Percentiles rank a stretch among this genome's conserved stretches.
phyloP scores from a whole-genome alignment of 2,888 invertebrate genomes.

The Cantharis lateralis region DNA sequence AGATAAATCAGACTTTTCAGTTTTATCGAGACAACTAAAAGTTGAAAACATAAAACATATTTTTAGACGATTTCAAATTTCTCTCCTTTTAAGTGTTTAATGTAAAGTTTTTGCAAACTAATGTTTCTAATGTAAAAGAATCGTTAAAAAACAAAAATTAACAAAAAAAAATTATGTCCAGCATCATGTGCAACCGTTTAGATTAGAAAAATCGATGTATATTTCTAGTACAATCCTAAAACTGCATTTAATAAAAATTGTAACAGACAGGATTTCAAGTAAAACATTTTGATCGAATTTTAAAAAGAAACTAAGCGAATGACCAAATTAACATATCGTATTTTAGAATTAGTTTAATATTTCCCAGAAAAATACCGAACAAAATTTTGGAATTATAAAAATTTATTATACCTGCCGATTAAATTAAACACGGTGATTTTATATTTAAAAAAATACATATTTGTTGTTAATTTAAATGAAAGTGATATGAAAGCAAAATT shows the following conservation, averaged over 20 bases:
- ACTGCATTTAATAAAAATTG: constrained; percentile 18
- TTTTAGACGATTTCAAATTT: constrained; percentile 23
- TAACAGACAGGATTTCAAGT: not conserved
- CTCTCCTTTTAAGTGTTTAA: constrained; percentile 27
- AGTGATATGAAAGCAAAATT: not conserved
- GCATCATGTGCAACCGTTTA: constrained; percentile 32
- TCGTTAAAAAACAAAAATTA: constrained; percentile 22
- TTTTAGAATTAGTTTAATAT: not conserved
- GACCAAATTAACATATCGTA: not conserved
- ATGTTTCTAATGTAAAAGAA: constrained; percentile 24
- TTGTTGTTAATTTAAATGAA: not conserved
- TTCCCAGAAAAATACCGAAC: not conserved
- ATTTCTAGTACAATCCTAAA: constrained; percentile 28
- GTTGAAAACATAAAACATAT: constrained; percentile 11
- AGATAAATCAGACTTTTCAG: not conserved
- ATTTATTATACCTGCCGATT: not conserved
- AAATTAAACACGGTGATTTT: not conserved
- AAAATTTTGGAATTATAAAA: not conserved
- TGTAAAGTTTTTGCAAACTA: constrained; percentile 22
- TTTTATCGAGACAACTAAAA: constrained; percentile 7
- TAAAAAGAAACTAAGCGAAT: not conserved
- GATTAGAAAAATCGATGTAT: constrained; percentile 32
- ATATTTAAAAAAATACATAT: not conserved
- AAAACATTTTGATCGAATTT: not conserved
- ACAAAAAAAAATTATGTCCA: constrained; percentile 26